phyloP scores from a whole-genome alignment of 2,888 invertebrate species.

The Andrena minutula region DNA sequence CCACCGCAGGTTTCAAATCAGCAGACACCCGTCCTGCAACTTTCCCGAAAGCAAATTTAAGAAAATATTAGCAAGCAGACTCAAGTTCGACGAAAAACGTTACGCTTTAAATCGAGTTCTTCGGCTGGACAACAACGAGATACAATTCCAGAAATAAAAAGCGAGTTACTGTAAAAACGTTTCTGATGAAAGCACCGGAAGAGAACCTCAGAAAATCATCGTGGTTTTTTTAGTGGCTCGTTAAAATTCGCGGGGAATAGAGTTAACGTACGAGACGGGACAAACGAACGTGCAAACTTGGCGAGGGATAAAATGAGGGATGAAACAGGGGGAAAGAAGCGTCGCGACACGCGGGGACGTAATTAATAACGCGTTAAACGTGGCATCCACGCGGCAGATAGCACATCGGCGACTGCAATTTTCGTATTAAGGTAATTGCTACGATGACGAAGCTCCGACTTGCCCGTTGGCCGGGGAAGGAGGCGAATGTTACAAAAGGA shows the following conservation, averaged over 20 bases:
- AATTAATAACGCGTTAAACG: constrained; percentile 20
- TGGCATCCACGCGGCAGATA: not conserved
- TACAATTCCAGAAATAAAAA: no score
- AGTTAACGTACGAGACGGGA: not conserved
- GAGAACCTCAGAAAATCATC: no score
- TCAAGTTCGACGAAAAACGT: no score
- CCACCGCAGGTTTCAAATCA: no score
- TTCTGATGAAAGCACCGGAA: no score
- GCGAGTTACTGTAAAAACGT: no score
- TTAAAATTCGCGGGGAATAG: not conserved
- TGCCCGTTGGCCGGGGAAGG: constrained; percentile 4
- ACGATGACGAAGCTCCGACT: constrained; percentile 25
- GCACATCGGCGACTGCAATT: constrained; percentile 30
- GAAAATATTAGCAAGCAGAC: no score
- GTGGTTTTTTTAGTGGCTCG: not conserved
- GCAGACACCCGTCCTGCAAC: no score
- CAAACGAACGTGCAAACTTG: not conserved
- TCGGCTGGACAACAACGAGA: no score
- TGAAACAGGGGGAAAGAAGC: not conserved
- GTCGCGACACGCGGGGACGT: not conserved
- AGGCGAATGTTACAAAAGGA: constrained; percentile 41
- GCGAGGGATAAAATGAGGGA: not conserved
- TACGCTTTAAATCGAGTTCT: no score
- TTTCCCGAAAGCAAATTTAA: no score
- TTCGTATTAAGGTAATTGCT: constrained; percentile 43